Base-by-base conservation (phyloP, 2,797 vertebrate species). In the Anguilla anguilla region DNA sequence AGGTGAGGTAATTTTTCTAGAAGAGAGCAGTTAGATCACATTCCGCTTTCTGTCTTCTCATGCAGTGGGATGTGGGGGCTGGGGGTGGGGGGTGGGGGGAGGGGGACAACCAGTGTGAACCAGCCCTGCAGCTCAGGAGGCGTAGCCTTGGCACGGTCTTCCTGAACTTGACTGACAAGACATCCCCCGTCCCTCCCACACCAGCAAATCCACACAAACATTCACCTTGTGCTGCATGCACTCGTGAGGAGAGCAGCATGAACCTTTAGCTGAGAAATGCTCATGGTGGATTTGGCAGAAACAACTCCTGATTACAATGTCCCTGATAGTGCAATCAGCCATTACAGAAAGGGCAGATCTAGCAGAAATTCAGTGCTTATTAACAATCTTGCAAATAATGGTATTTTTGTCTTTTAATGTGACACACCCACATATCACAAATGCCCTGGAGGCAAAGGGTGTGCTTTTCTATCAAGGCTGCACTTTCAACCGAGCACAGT, bases 21-120 rank as follows among this genome's bases (percentile, higher is more conserved):
- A 87, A 91, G 53, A 89, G 89, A 92, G 94, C 46, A 93, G 91
- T 93, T 92, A 91, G 72, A 0, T 88, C 90, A 55, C 5, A 1
- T 91, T 94, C 89, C 89, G 86, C 7, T 1, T 59, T 89, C 86
- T 53, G 79, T 89, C 91, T 91, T 91, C 90, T 92, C 89, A 81
- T 79, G 74, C 89, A 89, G 93, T 92, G 59, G 31, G 93, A 93
- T 85, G 31, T 84, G 51, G 90, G 89, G 90, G 89, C 88, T 55
- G 89, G 86, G 88, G 72, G 4, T 64, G 90, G 88, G 85, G 61
- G 57, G 17, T 83, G 86, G 13, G 51, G 25, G 90, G 87, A 88
- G 82, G 59, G 83, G 67, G n/a, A 87, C 19, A 17, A 6, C 2
- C 69, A 90, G 89, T 82, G 87, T 57, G 77, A 83, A 67, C 28